Conservation (phyloP, 1,140 invertebrate genomes). For the Lasaia peninsularis region DNA sequence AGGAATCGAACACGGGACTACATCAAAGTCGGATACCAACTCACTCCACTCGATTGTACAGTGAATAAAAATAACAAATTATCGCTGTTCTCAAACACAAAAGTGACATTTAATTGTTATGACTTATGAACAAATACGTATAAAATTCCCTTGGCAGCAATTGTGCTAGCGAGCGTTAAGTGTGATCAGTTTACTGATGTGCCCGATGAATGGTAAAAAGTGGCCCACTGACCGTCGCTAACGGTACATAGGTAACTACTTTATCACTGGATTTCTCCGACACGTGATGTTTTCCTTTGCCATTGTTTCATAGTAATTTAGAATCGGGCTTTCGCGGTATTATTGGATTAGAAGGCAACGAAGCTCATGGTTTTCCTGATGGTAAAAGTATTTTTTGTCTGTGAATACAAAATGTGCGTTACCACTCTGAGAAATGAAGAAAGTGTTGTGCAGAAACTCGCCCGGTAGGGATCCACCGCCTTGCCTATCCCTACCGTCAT, state of each 20-base stretch:
- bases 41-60: too few relatives aligned
- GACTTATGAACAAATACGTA: neutral
- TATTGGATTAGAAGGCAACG: neutral
- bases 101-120: neutral
- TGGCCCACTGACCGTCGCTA: conserved; percentile 49
- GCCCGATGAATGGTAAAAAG: conserved; percentile 62
- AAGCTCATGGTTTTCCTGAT: too few relatives aligned
- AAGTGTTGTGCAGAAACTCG: too few relatives aligned
- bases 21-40: too few relatives aligned
- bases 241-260: conserved; percentile 23
- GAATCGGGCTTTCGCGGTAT: neutral
- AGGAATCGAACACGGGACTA: too few relatives aligned
- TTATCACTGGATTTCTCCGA: conserved; percentile 23
- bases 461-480: too few relatives aligned
- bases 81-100: too few relatives aligned
- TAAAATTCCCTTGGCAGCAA: conserved; percentile 2
- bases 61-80: too few relatives aligned
- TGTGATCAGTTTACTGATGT: conserved; percentile 35
- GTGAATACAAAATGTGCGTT: too few relatives aligned
- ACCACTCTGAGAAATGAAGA: too few relatives aligned
- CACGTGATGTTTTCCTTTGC: conserved; percentile 1
- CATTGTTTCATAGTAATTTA: conserved; percentile 2
- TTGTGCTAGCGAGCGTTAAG: conserved; percentile 20
- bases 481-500: too few relatives aligned
- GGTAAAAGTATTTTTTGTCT: too few relatives aligned